Conservation (phyloP, 2,113 vertebrate genomes). For the Takifugu flavidus region DNA sequence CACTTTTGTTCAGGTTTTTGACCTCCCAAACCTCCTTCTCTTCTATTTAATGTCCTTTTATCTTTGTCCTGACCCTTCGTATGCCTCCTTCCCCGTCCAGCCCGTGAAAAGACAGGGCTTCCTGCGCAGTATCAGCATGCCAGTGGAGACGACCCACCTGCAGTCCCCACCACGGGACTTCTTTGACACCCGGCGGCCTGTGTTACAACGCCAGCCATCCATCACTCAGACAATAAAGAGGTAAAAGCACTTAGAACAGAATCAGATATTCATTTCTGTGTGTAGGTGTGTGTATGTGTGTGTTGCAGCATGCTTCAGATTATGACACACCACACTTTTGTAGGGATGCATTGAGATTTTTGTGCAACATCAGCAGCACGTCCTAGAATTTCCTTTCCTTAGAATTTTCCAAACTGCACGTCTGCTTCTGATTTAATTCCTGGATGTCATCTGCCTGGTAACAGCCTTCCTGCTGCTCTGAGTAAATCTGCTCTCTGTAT, state of each 20-base stretch:
- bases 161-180: slow-evolving; percentile 79
- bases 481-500: slow-evolving; percentile 43
- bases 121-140: slow-evolving; percentile 93
- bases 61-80: not conserved
- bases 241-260: slow-evolving; percentile 61
- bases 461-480: slow-evolving; percentile 26
- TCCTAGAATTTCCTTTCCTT: slow-evolving; percentile 2
- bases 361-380: slow-evolving; percentile 1
- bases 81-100: slow-evolving; percentile 55
- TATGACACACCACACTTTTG: not conserved
- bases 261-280: not conserved
- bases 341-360: not conserved
- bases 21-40: not conserved
- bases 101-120: slow-evolving; percentile 84
- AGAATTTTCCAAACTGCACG: slow-evolving; percentile 27
- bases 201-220: slow-evolving; percentile 88
- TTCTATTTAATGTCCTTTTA: not conserved
- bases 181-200: slow-evolving; percentile 75
- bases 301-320: not conserved
- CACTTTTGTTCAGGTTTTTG: slow-evolving; percentile 81
- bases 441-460: slow-evolving; percentile 6
- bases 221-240: slow-evolving; percentile 98
- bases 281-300: not conserved
- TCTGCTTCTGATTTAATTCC: slow-evolving; percentile 30
- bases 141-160: slow-evolving; percentile 80